Conservation (phyloP, 2,797 vertebrate species). For the Geotrypetes seraphini region DNA sequence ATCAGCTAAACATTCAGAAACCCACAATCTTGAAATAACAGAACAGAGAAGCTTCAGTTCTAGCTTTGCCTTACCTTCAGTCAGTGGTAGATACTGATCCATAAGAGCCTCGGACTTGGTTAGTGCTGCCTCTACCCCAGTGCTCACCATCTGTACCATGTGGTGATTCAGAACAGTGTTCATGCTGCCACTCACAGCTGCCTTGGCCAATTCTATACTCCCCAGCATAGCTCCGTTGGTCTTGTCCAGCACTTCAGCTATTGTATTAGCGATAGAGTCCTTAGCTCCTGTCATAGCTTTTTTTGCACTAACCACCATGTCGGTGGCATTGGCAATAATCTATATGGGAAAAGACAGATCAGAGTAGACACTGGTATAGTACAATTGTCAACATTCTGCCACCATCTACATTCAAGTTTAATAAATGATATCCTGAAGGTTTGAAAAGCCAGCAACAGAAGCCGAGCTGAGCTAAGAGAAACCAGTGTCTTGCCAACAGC, state of each 20-base stretch:
- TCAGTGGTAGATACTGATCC: background rate
- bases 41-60: background rate
- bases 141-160: background rate
- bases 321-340: constrained; percentile 76
- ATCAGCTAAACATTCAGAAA: background rate
- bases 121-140: background rate
- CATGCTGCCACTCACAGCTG: background rate
- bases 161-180: background rate
- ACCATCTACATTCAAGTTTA: too few species aligned
- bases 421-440: too few species aligned
- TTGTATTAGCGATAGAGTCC: background rate
- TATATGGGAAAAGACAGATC: too few species aligned
- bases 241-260: background rate
- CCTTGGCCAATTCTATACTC: background rate
- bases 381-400: too few species aligned
- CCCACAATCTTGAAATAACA: fast-evolving
- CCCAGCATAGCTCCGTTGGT: background rate
- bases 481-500: too few species aligned
- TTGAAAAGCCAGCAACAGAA: too few species aligned
- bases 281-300: constrained; percentile 22
- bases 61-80: too few species aligned
- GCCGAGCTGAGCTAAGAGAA: too few species aligned
- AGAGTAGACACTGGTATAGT: too few species aligned
- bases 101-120: background rate
- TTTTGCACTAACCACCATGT: constrained; percentile 61